Evolutionary conservation across 2,888 invertebrate genomes (phyloP), one percentile per base, ranked within the genome.

Genomic region (Villa cingulata): DNA sequence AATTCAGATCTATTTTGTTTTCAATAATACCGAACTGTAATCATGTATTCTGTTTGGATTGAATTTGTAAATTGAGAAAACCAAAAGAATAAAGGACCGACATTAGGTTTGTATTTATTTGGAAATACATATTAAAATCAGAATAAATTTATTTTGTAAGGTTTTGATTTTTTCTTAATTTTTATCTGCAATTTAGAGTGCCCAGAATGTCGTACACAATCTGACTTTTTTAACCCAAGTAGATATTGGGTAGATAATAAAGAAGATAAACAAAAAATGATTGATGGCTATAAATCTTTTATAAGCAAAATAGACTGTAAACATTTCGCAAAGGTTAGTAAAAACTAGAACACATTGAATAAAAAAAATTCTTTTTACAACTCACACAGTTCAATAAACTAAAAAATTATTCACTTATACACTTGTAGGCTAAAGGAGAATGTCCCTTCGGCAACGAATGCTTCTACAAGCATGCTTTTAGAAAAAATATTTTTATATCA

Each of bases 361-460:
- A n/a, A n/a, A 34, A 15, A 36, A 15, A 15, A 36, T n/a, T n/a
- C n/a, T n/a, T n/a, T n/a, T n/a, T n/a, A n/a, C n/a, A n/a, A n/a
- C n/a, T n/a, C n/a, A n/a, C n/a, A n/a, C n/a, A n/a, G n/a, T 9
- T 9, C 6, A 9, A 9, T 9, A 29, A 29, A 9, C 6, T 29
- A 29, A 29, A 29, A 29, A 29, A 29, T 9, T 9, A 29, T 9
- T n/a, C n/a, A 9, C 12, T 29, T 12, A 9, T 29, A 29, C 12
- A 9, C 12, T 29, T 29, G 5, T 20, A 63, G 65, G 87, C 86
- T 3, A 73, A 74, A 43, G 86, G 86, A n/a, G 81, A 80, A 58
- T 89, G 89, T 70, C 88, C 87, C 3, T 90, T 90, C 65, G 87
- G 86, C 48, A 86, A 86, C 66, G 85, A 86, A 63, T 90, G 88